These are phyloP conservation scores for Chaetops frenatus DNA, from an alignment of 2,113 vertebrate genomes.

Conservation along the genomic window DNA sequence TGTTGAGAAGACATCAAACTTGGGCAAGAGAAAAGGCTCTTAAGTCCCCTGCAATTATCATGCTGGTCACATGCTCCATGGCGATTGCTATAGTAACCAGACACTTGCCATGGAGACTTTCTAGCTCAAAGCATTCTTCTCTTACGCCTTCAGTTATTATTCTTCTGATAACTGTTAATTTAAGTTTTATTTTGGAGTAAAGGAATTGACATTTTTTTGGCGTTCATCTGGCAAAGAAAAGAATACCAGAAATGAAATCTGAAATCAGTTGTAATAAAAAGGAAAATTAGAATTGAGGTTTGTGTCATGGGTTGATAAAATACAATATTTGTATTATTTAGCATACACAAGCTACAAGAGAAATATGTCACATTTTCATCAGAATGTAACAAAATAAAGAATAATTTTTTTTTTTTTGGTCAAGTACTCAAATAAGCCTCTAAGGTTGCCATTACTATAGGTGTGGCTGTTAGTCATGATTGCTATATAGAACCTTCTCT, in stretches of 20 bases:
- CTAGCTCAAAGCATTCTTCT: constrained; percentile 1
- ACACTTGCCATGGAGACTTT: constrained; percentile 15
- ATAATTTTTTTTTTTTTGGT: neutral
- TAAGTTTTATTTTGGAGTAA: neutral
- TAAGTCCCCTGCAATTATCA: neutral
- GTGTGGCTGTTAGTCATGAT: neutral
- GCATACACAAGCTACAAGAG: neutral
- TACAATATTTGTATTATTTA: neutral
- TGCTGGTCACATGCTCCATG: constrained; percentile 1
- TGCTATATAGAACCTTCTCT: neutral
- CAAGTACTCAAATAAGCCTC: neutral
- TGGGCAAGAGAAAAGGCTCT: neutral
- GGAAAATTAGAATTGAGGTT: neutral
- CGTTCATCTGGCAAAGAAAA: neutral
- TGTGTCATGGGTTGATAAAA: neutral
- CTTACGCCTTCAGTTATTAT: neutral
- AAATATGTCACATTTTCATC: neutral
- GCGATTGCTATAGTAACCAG: constrained; percentile 54
- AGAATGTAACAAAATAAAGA: neutral
- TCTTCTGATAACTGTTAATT: neutral
- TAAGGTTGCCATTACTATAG: neutral
- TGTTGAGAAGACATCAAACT: neutral
- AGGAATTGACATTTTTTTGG: neutral
- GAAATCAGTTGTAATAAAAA: neutral
- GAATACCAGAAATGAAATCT: neutral